Evolutionary conservation across 2,888 invertebrate species (phyloP).

Genomic region (Ormyrus rosae): DNA sequence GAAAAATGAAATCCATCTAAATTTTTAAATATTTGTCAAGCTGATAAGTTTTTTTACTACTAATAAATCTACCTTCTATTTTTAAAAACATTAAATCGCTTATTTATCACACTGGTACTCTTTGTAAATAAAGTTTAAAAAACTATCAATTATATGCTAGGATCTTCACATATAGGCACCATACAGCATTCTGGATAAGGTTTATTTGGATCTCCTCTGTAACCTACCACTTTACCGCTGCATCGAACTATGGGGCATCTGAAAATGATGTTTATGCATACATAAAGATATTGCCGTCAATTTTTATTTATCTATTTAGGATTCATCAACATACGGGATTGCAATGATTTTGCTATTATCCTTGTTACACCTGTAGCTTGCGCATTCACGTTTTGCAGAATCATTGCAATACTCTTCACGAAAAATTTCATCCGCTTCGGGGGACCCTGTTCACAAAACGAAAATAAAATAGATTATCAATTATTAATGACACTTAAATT

Average conservation of each 20-base stretch:
- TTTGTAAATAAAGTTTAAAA: too few relatives aligned
- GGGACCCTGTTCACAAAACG: too few relatives aligned
- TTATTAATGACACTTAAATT: too few relatives aligned
- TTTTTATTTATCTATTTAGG: background rate
- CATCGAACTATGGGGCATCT: conserved; percentile 43
- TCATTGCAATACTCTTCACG: conserved; percentile 38
- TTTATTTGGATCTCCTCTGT: conserved; percentile 23
- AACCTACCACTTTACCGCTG: conserved; percentile 30
- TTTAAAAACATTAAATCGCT: too few relatives aligned
- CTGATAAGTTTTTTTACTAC: too few relatives aligned
- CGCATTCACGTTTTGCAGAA: conserved; percentile 1
- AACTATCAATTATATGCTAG: too few relatives aligned
- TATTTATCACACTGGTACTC: too few relatives aligned
- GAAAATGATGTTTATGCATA: background rate
- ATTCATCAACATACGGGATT: conserved; percentile 18
- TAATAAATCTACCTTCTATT: too few relatives aligned
- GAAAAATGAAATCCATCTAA: too few relatives aligned
- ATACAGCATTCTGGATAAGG: conserved; percentile 46
- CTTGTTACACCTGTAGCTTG: conserved; percentile 38
- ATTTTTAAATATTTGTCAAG: too few relatives aligned
- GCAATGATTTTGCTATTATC: conserved; percentile 29
- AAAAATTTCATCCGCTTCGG: conserved; percentile 6
- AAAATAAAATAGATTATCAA: too few relatives aligned
- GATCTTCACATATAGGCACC: conserved; percentile 35
- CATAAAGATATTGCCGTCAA: too few relatives aligned